Evolutionary conservation across 2,797 vertebrate species (phyloP).

Genomic region (Gambelia wislizenii): DNA sequence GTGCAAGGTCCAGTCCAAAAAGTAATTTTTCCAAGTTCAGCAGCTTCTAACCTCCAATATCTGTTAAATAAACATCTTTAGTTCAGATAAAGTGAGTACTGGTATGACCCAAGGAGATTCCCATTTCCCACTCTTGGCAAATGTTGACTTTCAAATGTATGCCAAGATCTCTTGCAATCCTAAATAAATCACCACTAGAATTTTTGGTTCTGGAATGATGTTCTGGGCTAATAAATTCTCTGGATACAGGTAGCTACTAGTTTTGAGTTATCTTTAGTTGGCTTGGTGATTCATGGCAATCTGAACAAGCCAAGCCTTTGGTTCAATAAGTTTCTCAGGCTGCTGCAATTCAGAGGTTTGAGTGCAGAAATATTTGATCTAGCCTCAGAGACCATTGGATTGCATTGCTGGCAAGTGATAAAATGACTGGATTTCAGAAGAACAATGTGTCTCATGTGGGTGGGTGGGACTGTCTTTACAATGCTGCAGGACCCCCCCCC

Average conservation of each 20-base stretch:
- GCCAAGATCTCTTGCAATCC: not conserved
- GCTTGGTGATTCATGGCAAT: not conserved
- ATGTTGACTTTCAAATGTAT: not conserved
- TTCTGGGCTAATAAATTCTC: not conserved
- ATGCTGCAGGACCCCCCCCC: not conserved
- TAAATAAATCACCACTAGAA: not conserved
- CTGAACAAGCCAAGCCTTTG: not conserved
- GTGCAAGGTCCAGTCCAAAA: too few species aligned
- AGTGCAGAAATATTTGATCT: constrained; percentile 31
- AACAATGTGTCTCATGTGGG: not conserved
- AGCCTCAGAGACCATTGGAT: constrained; percentile 16
- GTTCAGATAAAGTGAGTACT: not conserved
- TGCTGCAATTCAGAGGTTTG: not conserved
- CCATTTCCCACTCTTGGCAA: not conserved
- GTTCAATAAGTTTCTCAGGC: not conserved
- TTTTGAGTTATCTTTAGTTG: not conserved
- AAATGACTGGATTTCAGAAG: constrained; percentile 26
- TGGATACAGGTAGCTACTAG: constrained; percentile 11
- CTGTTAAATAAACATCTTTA: not conserved
- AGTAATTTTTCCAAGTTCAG: too few species aligned
- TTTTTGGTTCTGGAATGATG: not conserved
- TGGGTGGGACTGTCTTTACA: constrained; percentile 24
- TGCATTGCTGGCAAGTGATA: constrained; percentile 25
- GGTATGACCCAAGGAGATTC: too few species aligned
- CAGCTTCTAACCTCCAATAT: not conserved